Conservation (phyloP, 2,888 invertebrate genomes). For the Apamea sordens region DNA sequence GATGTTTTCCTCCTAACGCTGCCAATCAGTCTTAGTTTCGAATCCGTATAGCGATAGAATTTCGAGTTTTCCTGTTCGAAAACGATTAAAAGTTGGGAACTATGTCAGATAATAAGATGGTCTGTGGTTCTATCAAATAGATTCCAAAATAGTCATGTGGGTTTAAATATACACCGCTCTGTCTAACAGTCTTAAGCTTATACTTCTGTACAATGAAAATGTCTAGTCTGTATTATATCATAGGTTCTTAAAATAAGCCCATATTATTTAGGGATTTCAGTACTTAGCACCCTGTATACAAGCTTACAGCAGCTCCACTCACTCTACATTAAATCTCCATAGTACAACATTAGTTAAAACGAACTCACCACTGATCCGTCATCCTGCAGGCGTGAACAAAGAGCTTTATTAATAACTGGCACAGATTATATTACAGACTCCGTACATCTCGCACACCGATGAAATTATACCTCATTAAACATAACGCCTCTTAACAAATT, state of each 20-base stretch:
- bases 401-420: conserved; percentile 74
- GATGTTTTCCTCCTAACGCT: conserved; percentile 14
- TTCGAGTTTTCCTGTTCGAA: conserved; percentile 15
- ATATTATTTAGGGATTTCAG: conserved; percentile 2
- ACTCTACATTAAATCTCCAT: conserved; percentile 52
- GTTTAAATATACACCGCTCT: neutral
- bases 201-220: neutral
- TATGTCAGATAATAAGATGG: neutral
- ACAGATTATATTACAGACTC: conserved; percentile 73
- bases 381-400: conserved; percentile 87
- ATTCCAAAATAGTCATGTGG: neutral
- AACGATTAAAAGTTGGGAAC: neutral
- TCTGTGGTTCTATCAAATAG: neutral
- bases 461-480: conserved; percentile 63
- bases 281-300: neutral
- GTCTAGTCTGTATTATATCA: neutral
- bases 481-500: conserved; percentile 60
- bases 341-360: conserved; percentile 64
- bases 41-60: neutral
- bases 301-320: conserved; percentile 10
- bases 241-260: neutral
- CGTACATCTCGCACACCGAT: conserved; percentile 37
- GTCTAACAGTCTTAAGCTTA: neutral
- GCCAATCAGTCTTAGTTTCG: conserved; percentile 37
- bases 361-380: conserved; percentile 90